Evolutionary conservation across 2,888 invertebrate genomes (phyloP).

Genomic region (Amblyjoppa fuscipennis): DNA sequence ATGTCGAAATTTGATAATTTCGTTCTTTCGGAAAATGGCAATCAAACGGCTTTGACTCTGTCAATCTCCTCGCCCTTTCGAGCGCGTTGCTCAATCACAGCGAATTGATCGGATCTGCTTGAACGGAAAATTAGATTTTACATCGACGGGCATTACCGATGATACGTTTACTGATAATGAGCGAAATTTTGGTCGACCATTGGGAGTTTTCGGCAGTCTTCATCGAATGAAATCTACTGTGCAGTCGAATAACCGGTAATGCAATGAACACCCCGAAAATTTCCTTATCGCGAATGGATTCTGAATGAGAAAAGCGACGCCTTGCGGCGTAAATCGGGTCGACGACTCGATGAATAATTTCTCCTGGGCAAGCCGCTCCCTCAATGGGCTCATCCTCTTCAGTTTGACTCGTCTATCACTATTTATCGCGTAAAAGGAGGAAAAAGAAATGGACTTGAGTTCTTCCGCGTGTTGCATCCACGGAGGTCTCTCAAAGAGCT

Average conservation of each 20-base stretch:
- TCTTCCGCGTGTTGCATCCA: slow-evolving; percentile 18
- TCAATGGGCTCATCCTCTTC: background rate
- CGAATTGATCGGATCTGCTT: background rate
- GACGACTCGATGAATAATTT: slow-evolving; percentile 45
- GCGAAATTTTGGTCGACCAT: background rate
- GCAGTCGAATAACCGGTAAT: no score
- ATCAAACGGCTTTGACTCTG: background rate
- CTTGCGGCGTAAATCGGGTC: background rate
- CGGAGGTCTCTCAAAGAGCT: slow-evolving; percentile 42
- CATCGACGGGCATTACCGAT: slow-evolving; percentile 3
- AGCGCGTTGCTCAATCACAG: background rate
- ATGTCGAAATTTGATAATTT: no score
- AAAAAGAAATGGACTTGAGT: slow-evolving; percentile 20
- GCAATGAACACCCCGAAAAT: no score
- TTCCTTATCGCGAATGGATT: no score
- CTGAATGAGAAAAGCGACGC: background rate
- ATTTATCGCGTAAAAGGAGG: slow-evolving; percentile 8
- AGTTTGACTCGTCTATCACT: slow-evolving; percentile 1
- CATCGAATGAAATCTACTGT: background rate
- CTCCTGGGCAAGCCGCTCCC: background rate
- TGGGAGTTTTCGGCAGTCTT: background rate
- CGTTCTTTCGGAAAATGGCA: slow-evolving; percentile 15
- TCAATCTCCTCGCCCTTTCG: background rate
- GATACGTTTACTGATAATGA: background rate
- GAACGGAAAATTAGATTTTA: slow-evolving; percentile 11